Conservation (phyloP, 1,140 invertebrate genomes). For the Aphelinus certus region DNA sequence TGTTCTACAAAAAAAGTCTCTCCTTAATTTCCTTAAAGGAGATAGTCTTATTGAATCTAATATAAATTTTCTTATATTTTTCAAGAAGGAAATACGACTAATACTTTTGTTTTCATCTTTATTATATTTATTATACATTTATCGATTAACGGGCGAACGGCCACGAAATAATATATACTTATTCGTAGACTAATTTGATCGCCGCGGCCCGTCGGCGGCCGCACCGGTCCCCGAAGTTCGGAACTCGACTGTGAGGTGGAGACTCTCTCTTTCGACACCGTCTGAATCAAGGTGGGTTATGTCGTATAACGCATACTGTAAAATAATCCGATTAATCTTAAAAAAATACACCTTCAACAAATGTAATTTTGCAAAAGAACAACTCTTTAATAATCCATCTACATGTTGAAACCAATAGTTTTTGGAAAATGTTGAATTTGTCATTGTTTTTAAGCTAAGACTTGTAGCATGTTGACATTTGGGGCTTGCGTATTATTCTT, state of each 20-base stretch:
- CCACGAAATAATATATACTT: no score
- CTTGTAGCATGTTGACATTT: constrained; percentile 13
- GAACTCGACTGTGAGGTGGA: constrained; percentile 13
- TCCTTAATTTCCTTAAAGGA: no score
- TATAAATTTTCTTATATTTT: no score
- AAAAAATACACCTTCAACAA: constrained; percentile 32
- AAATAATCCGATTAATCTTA: constrained; percentile 48
- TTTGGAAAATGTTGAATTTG: constrained; percentile 12
- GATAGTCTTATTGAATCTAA: no score
- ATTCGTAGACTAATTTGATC: no score
- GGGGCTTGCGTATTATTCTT: constrained; percentile 7
- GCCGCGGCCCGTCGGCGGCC: no score
- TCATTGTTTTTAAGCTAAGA: neutral
- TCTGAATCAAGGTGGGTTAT: constrained; percentile 47
- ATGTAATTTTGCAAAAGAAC: constrained; percentile 32
- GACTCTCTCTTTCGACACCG: constrained; percentile 37
- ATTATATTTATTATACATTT: no score
- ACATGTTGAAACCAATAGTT: constrained; percentile 37
- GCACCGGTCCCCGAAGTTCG: neutral
- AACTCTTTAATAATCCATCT: no score
- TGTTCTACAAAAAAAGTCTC: no score
- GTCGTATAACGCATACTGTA: constrained; percentile 7
- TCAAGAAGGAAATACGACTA: no score
- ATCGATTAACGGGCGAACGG: no score
- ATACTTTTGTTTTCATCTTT: no score